Evolutionary conservation across 1,140 invertebrate species (phyloP).

Genomic region (Orchesella cincta): DNA sequence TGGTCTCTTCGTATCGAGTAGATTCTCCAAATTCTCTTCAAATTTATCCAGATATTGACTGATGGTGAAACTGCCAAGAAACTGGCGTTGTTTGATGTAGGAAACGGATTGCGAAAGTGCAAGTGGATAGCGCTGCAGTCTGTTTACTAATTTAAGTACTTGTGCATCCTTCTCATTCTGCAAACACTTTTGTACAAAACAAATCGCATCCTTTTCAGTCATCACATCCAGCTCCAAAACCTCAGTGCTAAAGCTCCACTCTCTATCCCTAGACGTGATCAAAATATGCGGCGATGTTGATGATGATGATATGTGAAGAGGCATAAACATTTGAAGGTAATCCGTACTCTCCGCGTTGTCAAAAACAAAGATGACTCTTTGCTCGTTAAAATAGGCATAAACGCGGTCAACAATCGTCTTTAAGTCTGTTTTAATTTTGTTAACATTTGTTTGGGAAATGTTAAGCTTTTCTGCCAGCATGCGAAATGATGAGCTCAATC

Average conservation of each 20-base stretch:
- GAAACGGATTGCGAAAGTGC: not conserved
- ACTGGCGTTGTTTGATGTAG: not conserved
- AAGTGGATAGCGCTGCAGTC: not conserved
- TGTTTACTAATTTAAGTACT: not conserved
- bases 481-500: not conserved
- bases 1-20: not conserved
- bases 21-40: not conserved
- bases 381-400: not conserved
- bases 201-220: not conserved
- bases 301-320: not conserved
- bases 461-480: not conserved
- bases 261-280: not conserved
- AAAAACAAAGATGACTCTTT: not conserved
- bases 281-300: not conserved
- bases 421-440: no score
- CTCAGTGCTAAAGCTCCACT: not conserved
- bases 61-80: not conserved
- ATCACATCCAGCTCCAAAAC: not conserved
- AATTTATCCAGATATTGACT: not conserved
- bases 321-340: not conserved
- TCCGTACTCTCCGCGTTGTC: not conserved
- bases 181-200: not conserved
- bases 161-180: not conserved
- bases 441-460: not conserved
- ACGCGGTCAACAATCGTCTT: not conserved